These are phyloP conservation scores for Mesoclemmys tuberculata DNA, from an alignment of 2,113 vertebrate genomes.

Conservation along the genomic window DNA sequence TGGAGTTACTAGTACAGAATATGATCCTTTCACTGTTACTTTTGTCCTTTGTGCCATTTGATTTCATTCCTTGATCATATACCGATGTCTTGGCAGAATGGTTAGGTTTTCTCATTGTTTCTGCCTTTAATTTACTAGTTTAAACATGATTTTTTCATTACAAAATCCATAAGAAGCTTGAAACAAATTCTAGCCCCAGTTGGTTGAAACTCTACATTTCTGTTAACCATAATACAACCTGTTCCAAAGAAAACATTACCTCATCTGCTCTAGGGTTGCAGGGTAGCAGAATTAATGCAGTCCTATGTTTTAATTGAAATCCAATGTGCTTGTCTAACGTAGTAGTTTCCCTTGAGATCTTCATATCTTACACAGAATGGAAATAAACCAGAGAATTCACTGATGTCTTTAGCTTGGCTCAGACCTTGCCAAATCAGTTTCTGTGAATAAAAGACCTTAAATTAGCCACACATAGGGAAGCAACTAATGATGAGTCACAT, in stretches of 20 bases:
- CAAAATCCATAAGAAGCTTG: constrained; percentile 28
- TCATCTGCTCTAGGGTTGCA: constrained; percentile 56
- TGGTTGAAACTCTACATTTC: constrained; percentile 61
- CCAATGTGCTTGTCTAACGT: constrained; percentile 53
- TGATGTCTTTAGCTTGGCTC: constrained; percentile 65
- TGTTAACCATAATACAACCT: constrained; percentile 56
- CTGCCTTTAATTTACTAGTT: constrained; percentile 54
- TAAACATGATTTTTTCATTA: constrained; percentile 57
- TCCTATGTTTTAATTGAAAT: constrained; percentile 64
- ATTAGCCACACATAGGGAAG: constrained; percentile 71
- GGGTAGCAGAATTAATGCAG: constrained; percentile 61
- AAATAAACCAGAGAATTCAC: constrained; percentile 68
- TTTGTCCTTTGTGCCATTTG: not conserved
- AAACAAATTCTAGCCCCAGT: constrained; percentile 50
- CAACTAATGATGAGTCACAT: constrained; percentile 78
- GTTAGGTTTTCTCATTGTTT: constrained; percentile 31
- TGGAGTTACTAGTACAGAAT: not conserved
- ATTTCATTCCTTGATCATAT: constrained; percentile 31
- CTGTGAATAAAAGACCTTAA: constrained; percentile 80
- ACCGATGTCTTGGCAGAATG: constrained; percentile 25
- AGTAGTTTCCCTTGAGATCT: constrained; percentile 63
- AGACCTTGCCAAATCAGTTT: constrained; percentile 74
- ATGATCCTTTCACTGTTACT: not conserved
- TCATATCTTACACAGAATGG: constrained; percentile 49
- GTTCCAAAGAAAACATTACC: constrained; percentile 75